Conservation (phyloP, 2,797 vertebrate species). For the Oreochromis mossambicus region DNA sequence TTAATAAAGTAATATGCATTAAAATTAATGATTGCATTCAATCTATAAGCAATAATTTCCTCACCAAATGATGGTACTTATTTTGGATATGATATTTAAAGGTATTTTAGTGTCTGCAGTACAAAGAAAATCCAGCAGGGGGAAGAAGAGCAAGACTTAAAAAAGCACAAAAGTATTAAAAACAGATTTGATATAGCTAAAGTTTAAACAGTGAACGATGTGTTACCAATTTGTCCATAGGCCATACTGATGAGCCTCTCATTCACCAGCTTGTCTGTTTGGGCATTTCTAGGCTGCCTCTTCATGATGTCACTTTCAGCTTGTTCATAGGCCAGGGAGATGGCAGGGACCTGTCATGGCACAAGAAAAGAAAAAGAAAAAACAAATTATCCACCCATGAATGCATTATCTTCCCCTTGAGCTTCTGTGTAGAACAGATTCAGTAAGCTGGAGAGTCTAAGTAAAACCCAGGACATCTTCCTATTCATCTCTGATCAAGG, state of each 20-base stretch:
- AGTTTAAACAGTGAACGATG: background rate
- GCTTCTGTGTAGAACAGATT: background rate
- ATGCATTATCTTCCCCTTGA: background rate
- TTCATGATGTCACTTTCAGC: background rate
- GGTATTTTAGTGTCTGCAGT: background rate
- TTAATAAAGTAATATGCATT: background rate
- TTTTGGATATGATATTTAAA: background rate
- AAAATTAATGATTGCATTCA: background rate
- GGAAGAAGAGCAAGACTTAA: background rate
- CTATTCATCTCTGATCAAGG: background rate
- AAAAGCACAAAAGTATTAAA: background rate
- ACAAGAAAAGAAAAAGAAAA: background rate
- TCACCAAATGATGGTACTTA: background rate
- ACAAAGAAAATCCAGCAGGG: background rate
- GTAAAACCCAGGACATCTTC: background rate
- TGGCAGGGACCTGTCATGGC: background rate
- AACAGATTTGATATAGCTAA: background rate
- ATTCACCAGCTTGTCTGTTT: slow-evolving; percentile 94
- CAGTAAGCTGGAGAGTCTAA: background rate
- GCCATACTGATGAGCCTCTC: slow-evolving; percentile 95
- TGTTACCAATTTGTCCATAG: slow-evolving; percentile 93
- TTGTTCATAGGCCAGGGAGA: background rate
- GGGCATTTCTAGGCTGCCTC: slow-evolving; percentile 52
- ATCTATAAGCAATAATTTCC: background rate
- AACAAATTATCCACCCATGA: background rate